A percentile compares a stretch with the other conserved stretches of the same genome.
Conservation (phyloP, 2,113 vertebrate species). For the Ictalurus punctatus region DNA sequence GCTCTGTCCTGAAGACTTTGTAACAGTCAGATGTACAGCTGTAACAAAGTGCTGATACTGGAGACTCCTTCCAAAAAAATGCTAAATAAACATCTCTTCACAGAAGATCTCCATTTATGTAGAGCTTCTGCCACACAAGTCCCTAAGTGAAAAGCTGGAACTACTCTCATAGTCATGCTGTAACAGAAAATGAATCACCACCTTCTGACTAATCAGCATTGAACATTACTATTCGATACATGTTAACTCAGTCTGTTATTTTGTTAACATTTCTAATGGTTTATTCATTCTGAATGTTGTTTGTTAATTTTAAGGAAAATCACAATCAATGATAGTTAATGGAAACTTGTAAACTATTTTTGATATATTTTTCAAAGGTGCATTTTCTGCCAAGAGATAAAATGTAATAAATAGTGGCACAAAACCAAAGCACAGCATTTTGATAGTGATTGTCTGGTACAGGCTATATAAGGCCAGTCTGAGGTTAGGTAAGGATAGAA, state of each 20-base stretch:
- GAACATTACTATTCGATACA: not conserved
- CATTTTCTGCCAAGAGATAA: not conserved
- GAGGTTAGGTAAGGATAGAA: slow-evolving; percentile 9
- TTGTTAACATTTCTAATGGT: not conserved
- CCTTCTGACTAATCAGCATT: not conserved
- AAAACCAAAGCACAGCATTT: not conserved
- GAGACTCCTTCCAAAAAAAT: not conserved
- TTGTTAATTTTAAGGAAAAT: not conserved
- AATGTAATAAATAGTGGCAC: not conserved
- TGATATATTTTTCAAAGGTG: not conserved
- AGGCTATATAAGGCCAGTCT: not conserved
- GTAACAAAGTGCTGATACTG: not conserved
- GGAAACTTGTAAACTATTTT: not conserved
- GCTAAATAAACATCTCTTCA: no score
- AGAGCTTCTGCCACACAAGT: not conserved
- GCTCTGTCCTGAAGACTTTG: not conserved
- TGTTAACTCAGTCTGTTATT: not conserved
- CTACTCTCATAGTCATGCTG: not conserved
- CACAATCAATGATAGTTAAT: not conserved
- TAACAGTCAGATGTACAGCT: not conserved
- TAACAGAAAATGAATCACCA: not conserved
- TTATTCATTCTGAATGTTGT: not conserved
- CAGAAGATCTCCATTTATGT: no score
- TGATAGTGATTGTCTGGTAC: not conserved
- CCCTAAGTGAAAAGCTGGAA: not conserved